These are phyloP conservation scores for Anoura caudifer DNA, from an alignment of 2,113 vertebrate species.

Conservation along the genomic window DNA sequence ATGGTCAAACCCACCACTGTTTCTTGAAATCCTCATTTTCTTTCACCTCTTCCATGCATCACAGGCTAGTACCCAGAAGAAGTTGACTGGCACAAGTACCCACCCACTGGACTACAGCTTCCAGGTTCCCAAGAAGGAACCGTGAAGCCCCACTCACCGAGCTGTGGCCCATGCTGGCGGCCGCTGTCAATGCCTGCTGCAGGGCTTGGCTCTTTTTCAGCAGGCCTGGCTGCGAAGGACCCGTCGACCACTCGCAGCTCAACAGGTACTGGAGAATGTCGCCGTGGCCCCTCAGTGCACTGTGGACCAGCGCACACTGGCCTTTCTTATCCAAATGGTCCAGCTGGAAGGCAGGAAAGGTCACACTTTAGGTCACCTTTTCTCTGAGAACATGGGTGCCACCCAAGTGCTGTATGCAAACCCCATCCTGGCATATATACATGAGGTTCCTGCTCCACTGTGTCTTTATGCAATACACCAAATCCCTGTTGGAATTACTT, in stretches of 20 bases:
- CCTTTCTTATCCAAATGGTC: conserved; percentile 95
- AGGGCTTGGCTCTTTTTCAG: conserved; percentile 88
- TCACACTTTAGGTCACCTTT: not conserved
- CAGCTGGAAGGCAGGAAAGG: conserved; percentile 79
- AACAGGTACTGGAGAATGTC: conserved; percentile 91
- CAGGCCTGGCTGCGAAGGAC: conserved; percentile 81
- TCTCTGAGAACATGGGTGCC: not conserved
- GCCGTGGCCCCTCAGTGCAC: conserved; percentile 90
- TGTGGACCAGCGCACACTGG: conserved; percentile 94
- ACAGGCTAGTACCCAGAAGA: not conserved
- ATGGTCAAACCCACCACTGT: not conserved
- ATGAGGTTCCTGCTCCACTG: fast-evolving
- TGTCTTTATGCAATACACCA: not conserved
- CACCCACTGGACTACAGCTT: not conserved
- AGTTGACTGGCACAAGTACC: not conserved
- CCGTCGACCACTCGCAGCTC: conserved; percentile 83
- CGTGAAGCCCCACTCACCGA: conserved; percentile 79
- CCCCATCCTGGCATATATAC: not conserved
- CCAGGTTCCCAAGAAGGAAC: not conserved
- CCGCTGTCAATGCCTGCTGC: conserved; percentile 93
- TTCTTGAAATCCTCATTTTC: not conserved
- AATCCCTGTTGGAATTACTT: not conserved
- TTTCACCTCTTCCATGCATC: not conserved
- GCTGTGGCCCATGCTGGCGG: conserved; percentile 96
- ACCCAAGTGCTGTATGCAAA: not conserved